Base-by-base conservation (phyloP, 2,797 vertebrate species). In the Fringilla coelebs region DNA sequence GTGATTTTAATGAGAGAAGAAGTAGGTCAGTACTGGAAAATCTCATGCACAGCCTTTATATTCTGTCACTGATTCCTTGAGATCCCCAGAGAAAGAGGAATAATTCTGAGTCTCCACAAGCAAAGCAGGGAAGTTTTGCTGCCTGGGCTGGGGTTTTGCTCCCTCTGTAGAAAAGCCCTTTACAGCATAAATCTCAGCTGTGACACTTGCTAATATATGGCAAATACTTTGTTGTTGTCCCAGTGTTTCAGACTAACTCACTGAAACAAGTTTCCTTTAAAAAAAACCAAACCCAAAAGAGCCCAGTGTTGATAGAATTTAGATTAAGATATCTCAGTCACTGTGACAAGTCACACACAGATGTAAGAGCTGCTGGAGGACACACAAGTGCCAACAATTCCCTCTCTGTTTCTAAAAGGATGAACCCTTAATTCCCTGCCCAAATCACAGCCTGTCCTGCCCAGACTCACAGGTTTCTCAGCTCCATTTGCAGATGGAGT, bases 11-110 rank as follows among this genome's bases (percentile, higher is more conserved):
- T 86, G 92, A 95, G 94, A 95, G 82, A 88, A 96, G 92, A 96
- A 96, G 89, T 96, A 96, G 95, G 94, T 97, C 94, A 96, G 93
- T 12, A 54, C 92, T 96, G 94, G 94, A 96, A 96, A 97, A 96
- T 96, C 94, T 97, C 94, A 95, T 63, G 89, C 87, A 73, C 92
- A 87, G 93, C 71, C 90, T 94, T 93, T 93, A 58, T 92, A 82
- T 28, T 88, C 62, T 95, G 93, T 76, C 94, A 81, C 87, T 84
- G 94, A 85, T 88, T 86, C 91, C 80, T 57, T 79, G 76, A 86
- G 92, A 94, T 94, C 71, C 89, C 61, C 87, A 66, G 89, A 89
- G 90, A 72, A 94, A 73, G 70, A 63, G 55, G 66, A 88, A 81
- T 81, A 66, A 91, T 61, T 94, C 82, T 73, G 58, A 66, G 70